phyloP scores from a whole-genome alignment of 2,888 invertebrate genomes.

The Ethmia dodecea region DNA sequence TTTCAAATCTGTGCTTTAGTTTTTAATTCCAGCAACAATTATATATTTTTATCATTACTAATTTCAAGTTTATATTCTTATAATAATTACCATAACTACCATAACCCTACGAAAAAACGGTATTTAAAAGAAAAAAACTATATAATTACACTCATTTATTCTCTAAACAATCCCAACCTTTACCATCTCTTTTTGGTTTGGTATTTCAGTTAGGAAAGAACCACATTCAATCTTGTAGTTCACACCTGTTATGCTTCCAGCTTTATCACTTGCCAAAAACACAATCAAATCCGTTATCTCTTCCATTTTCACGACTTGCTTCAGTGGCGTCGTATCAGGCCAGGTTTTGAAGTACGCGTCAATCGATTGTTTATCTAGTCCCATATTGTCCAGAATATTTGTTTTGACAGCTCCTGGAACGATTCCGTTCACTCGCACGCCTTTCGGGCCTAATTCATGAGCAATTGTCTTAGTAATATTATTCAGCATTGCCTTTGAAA shows the following conservation, averaged over 20 bases:
- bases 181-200: no score
- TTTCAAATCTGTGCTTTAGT: no score
- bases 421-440: constrained; percentile 82
- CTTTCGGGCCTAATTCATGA: constrained; percentile 76
- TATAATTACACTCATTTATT: no score
- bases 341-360: constrained; percentile 17
- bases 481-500: constrained; percentile 85
- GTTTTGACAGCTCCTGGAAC: constrained; percentile 82
- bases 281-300: constrained; percentile 34
- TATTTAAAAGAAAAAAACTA: no score
- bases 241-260: constrained; percentile 37
- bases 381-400: constrained; percentile 24
- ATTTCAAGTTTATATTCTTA: no score
- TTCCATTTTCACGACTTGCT: constrained; percentile 24
- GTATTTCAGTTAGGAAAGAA: constrained; percentile 4
- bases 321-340: constrained; percentile 17
- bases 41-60: no score
- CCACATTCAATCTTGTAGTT: constrained; percentile 29
- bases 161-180: no score
- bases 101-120: no score
- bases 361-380: constrained; percentile 18
- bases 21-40: no score
- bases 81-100: no score
- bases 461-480: constrained; percentile 86
- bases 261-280: constrained; percentile 40